Evolutionary conservation across 2,113 vertebrate genomes (phyloP).

Genomic region (Herpailurus yagouaroundi): DNA sequence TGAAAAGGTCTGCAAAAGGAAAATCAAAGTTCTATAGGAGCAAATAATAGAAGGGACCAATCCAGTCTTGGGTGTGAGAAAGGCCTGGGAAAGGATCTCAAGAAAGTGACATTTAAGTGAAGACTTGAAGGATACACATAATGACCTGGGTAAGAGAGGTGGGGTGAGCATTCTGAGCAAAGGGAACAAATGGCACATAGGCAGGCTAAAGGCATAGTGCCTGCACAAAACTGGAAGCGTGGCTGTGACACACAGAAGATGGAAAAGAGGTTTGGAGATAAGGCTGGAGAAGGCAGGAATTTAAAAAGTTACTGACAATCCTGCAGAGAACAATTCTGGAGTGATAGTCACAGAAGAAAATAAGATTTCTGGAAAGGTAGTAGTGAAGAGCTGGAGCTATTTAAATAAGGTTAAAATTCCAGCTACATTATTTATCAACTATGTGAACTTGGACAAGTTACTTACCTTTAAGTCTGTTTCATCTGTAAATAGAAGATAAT

Average conservation of each 20-base stretch:
- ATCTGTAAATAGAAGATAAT: constrained; percentile 8
- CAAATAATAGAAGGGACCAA: background rate
- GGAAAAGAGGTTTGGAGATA: background rate
- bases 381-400: background rate
- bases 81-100: background rate
- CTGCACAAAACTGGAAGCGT: constrained; percentile 3
- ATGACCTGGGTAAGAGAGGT: background rate
- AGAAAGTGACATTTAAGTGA: background rate
- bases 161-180: background rate
- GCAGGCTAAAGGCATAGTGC: background rate
- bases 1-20: background rate
- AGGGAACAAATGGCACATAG: background rate
- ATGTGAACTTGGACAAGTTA: background rate
- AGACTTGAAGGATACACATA: background rate
- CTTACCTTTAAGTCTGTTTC: background rate
- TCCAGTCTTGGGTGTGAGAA: background rate
- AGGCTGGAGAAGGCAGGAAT: background rate
- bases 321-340: background rate
- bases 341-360: background rate
- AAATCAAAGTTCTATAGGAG: background rate
- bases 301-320: background rate
- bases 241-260: background rate
- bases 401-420: background rate
- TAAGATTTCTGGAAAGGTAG: background rate
- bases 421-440: background rate